Conservation (phyloP, 2,113 vertebrate species). For the Forbesichthys agassizii region DNA sequence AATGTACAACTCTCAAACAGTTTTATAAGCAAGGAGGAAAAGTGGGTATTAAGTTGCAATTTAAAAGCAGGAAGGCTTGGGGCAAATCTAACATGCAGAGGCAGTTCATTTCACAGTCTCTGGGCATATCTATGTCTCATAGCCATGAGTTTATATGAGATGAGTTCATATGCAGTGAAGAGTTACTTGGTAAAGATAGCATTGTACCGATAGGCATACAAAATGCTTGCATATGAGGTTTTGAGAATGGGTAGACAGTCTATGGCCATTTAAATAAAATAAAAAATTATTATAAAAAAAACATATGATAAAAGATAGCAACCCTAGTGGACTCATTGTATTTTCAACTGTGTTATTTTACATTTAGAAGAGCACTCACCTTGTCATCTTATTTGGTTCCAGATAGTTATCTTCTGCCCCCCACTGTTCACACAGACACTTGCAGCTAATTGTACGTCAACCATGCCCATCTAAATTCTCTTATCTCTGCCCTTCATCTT, state of each 20-base stretch:
- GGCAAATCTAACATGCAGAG: too few relatives aligned
- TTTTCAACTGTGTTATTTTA: too few relatives aligned
- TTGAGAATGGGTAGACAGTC: too few relatives aligned
- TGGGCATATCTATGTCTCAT: too few relatives aligned
- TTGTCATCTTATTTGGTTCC: slow-evolving; percentile 13
- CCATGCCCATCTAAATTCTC: background rate
- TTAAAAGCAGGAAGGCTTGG: too few relatives aligned
- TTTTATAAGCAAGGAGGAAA: background rate
- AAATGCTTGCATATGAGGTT: background rate
- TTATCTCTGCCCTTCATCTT: slow-evolving; percentile 6
- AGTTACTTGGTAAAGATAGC: background rate
- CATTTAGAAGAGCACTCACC: background rate
- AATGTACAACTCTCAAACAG: background rate
- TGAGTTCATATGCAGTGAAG: background rate
- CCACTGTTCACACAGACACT: slow-evolving; percentile 45
- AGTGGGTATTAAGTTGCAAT: too few relatives aligned
- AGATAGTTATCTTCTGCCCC: slow-evolving; percentile 45
- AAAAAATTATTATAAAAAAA: too few relatives aligned
- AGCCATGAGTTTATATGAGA: too few relatives aligned
- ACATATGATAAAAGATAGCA: too few relatives aligned
- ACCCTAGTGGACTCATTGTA: too few relatives aligned
- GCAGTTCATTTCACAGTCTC: slow-evolving; percentile 1
- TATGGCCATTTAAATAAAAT: too few relatives aligned
- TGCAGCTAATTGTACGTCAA: slow-evolving; percentile 23
- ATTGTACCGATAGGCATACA: background rate